Evolutionary conservation across 2,113 vertebrate genomes (phyloP).

Genomic region (Epinephelus lanceolatus): DNA sequence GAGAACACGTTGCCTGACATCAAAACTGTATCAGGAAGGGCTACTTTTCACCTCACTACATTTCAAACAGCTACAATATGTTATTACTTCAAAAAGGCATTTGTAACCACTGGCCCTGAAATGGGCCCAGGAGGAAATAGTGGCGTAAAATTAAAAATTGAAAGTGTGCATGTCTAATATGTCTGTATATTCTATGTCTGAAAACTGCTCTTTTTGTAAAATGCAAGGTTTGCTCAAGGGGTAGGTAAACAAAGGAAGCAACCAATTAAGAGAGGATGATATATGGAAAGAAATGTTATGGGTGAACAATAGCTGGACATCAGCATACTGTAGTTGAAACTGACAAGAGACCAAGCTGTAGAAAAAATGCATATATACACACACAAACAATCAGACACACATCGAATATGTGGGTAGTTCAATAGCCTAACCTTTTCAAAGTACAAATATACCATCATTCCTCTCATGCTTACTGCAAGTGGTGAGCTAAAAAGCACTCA

Average conservation of each 20-base stretch:
- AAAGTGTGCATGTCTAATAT: background rate
- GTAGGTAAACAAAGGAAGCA: conserved; percentile 6
- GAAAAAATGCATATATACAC: conserved; percentile 6
- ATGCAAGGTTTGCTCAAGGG: background rate
- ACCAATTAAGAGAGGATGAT: background rate
- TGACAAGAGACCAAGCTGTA: background rate
- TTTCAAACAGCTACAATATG: background rate
- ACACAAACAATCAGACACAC: conserved; percentile 6
- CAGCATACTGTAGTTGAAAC: background rate
- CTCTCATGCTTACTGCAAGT: conserved; percentile 47
- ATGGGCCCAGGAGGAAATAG: background rate
- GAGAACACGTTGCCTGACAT: conserved; percentile 1
- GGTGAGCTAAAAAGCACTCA: conserved; percentile 39
- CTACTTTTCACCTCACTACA: background rate
- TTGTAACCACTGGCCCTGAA: background rate
- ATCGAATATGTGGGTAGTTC: conserved; percentile 8
- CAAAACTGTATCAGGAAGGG: background rate
- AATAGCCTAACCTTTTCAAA: conserved; percentile 41
- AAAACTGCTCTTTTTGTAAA: background rate
- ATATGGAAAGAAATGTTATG: background rate
- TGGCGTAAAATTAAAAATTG: background rate
- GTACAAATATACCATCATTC: conserved; percentile 46
- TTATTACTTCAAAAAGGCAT: background rate
- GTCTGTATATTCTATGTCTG: conserved; percentile 1
- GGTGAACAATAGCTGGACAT: conserved; percentile 1